Percentiles rank a stretch among this genome's conserved stretches.
phyloP scores from a whole-genome alignment of 1,140 invertebrate genomes.

The Nilaparvata lugens region DNA sequence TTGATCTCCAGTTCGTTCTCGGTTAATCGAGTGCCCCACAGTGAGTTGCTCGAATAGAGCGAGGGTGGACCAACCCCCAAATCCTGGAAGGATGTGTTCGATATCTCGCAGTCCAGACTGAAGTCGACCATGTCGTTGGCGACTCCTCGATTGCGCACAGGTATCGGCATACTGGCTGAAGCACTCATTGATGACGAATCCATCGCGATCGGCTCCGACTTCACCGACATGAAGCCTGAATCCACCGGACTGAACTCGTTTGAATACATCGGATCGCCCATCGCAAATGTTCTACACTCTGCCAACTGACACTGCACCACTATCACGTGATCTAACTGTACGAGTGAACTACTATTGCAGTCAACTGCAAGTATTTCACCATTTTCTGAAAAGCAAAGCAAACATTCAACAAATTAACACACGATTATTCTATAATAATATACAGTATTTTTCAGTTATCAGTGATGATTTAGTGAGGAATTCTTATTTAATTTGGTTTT shows the following conservation, averaged over 20 bases:
- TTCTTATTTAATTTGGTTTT: no score
- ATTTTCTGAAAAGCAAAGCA: background rate
- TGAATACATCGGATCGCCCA: constrained; percentile 45
- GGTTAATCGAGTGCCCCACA: constrained; percentile 37
- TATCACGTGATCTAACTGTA: background rate
- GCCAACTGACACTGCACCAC: background rate
- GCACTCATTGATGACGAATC: constrained; percentile 28
- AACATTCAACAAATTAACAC: background rate
- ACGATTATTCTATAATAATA: background rate
- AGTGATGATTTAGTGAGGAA: no score
- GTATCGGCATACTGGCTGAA: constrained; percentile 49
- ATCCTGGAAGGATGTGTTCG: constrained; percentile 41
- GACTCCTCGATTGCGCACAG: constrained; percentile 37
- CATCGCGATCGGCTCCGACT: constrained; percentile 38
- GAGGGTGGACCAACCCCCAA: constrained; percentile 31
- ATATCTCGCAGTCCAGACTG: constrained; percentile 19
- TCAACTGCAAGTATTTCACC: background rate
- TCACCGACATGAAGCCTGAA: constrained; percentile 38
- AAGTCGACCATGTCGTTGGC: constrained; percentile 38
- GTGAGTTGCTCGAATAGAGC: constrained; percentile 38
- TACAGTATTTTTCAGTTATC: background rate
- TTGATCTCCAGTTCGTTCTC: constrained; percentile 41
- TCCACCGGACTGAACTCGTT: constrained; percentile 46
- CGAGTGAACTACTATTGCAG: background rate
- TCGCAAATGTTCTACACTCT: constrained; percentile 17